Percentiles rank a stretch among this genome's conserved stretches.
phyloP scores from a whole-genome alignment of 1,140 invertebrate species.

The Drosophila repletoides region DNA sequence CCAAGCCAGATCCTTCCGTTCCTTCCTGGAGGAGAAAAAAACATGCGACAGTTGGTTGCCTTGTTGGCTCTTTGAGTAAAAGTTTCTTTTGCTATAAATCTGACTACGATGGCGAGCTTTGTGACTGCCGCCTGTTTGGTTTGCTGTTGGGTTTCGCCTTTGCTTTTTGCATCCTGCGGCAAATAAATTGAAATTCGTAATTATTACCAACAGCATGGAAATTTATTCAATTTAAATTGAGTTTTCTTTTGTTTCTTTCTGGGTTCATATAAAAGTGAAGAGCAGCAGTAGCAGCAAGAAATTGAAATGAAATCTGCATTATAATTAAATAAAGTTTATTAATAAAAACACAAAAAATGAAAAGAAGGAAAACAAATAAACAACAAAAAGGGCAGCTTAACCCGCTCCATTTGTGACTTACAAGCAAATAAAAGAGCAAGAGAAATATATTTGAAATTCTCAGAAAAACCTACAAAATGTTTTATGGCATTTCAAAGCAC shows the following conservation, averaged over 20 bases:
- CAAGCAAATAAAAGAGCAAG: too few species aligned
- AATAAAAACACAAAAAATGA: not conserved
- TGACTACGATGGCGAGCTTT: conserved; percentile 44
- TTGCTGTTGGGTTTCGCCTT: conserved; percentile 47
- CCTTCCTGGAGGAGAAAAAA: conserved; percentile 5
- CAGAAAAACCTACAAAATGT: too few species aligned
- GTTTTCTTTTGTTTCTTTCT: conserved; percentile 68
- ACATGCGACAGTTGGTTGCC: conserved; percentile 31
- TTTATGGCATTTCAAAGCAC: too few species aligned
- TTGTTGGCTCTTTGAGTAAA: too few species aligned
- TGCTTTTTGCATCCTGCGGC: conserved; percentile 70
- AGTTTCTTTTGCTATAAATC: conserved; percentile 45
- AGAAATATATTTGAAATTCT: too few species aligned
- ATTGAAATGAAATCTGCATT: conserved; percentile 75
- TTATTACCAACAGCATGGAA: conserved; percentile 77
- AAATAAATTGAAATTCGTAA: conserved; percentile 81
- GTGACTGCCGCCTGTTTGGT: conserved; percentile 31
- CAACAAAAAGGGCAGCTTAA: not conserved
- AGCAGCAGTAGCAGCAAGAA: conserved; percentile 38
- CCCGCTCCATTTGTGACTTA: too few species aligned
- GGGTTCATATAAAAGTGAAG: conserved; percentile 46
- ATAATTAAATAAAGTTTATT: conserved; percentile 60
- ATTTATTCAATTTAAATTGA: conserved; percentile 81
- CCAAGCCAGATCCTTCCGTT: not conserved
- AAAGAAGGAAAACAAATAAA: not conserved